These are phyloP conservation scores for Trachemys scripta DNA, from an alignment of 2,113 vertebrate genomes.

Conservation along the genomic window DNA sequence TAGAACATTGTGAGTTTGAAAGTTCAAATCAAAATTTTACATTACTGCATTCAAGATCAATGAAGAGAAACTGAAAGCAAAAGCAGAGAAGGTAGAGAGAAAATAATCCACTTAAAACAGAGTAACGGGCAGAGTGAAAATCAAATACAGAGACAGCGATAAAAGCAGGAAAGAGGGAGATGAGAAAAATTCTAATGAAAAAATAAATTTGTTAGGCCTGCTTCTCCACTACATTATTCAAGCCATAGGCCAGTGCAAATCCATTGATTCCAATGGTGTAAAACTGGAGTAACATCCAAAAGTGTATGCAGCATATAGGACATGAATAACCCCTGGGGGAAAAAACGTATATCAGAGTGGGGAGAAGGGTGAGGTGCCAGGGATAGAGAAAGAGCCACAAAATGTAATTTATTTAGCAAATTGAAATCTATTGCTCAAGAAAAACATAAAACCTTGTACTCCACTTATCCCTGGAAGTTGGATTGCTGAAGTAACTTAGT, in stretches of 20 bases:
- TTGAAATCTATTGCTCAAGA: neutral
- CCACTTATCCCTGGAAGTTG: neutral
- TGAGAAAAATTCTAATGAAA: neutral
- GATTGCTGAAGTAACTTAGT: neutral
- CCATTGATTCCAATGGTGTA: neutral
- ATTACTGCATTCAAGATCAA: neutral
- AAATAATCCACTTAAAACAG: neutral
- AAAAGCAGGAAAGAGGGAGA: neutral
- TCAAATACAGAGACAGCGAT: neutral
- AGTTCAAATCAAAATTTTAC: neutral
- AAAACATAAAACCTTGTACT: neutral
- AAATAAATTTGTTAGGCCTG: neutral
- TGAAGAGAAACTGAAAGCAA: neutral
- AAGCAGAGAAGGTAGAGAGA: neutral
- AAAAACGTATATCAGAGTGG: neutral
- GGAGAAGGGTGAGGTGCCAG: neutral
- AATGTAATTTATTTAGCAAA: neutral
- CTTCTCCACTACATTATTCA: neutral
- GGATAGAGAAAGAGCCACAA: neutral
- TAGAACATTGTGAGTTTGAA: neutral
- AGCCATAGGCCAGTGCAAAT: neutral
- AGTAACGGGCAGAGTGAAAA: neutral
- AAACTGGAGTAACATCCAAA: neutral
- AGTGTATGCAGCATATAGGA: neutral
- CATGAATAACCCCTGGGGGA: neutral